Evolutionary conservation across 2,113 vertebrate species (phyloP).

Genomic region (Chaetura pelagica): DNA sequence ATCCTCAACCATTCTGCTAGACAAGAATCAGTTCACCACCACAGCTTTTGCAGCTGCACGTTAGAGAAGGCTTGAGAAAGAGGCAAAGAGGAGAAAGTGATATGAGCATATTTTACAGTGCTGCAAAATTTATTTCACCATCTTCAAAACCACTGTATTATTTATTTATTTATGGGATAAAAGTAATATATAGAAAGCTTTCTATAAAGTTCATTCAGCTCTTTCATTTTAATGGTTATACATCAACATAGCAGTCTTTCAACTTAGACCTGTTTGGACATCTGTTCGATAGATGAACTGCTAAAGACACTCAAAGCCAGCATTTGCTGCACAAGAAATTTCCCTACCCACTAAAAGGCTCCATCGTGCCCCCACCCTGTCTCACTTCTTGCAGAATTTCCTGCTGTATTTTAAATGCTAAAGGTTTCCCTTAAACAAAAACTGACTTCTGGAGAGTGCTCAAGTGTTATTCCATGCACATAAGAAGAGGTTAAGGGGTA

Average conservation of each 20-base stretch:
- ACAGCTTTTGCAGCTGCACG: background rate
- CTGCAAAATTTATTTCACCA: background rate
- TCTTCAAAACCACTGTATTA: background rate
- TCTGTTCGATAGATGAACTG: background rate
- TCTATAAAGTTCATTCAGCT: background rate
- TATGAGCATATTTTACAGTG: background rate
- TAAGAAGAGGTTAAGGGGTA: background rate
- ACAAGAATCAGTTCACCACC: background rate
- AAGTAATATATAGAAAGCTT: background rate
- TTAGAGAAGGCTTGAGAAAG: background rate
- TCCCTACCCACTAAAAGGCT: background rate
- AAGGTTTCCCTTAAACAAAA: background rate
- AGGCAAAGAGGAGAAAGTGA: background rate
- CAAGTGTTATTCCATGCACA: background rate
- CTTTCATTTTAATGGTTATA: background rate
- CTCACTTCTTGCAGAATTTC: background rate
- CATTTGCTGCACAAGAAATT: background rate
- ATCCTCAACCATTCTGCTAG: background rate
- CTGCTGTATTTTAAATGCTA: background rate
- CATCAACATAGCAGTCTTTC: background rate
- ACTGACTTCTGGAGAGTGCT: background rate
- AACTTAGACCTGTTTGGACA: background rate
- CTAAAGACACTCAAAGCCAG: background rate
- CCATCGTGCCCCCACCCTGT: background rate
- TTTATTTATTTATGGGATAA: constrained; percentile 9